Evolutionary conservation across 2,888 invertebrate genomes (phyloP).

Genomic region (Trimorus sp.): DNA sequence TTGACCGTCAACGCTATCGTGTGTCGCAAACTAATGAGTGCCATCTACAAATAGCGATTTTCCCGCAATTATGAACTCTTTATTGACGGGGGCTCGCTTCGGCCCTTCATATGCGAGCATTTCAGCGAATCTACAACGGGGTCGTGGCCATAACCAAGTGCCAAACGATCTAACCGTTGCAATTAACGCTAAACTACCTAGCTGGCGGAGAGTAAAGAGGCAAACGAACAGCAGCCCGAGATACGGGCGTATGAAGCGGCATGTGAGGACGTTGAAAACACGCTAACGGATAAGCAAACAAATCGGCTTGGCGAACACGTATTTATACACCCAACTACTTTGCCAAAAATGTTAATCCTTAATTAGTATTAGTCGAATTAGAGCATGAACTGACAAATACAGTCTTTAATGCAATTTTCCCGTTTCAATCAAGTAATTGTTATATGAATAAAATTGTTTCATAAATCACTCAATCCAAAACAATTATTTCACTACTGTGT

Average conservation of each 20-base stretch:
- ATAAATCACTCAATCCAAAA: background rate
- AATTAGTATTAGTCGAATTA: too few species aligned
- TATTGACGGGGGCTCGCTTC: background rate
- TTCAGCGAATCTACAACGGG: conserved; percentile 29
- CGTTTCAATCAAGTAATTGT: background rate
- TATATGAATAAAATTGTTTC: background rate
- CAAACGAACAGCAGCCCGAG: conserved; percentile 48
- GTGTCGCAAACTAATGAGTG: conserved; percentile 6
- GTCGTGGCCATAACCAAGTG: conserved; percentile 53
- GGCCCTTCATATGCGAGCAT: background rate
- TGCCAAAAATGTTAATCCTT: background rate
- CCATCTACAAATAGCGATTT: conserved; percentile 2
- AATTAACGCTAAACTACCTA: conserved; percentile 68
- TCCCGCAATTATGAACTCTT: conserved; percentile 7
- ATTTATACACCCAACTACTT: conserved; percentile 15
- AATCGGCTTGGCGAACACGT: conserved; percentile 2
- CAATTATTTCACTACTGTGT: background rate
- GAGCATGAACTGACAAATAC: too few species aligned
- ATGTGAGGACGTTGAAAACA: conserved; percentile 69
- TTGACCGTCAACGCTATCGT: conserved; percentile 11
- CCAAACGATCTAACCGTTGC: conserved; percentile 66
- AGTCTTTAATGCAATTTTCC: too few species aligned
- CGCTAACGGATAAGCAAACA: conserved; percentile 74
- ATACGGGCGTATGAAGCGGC: conserved; percentile 49
- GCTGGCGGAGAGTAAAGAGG: conserved; percentile 32